These are phyloP conservation scores for Pinctada fucata DNA, from an alignment of 2,888 invertebrate species.

Conservation along the genomic window DNA sequence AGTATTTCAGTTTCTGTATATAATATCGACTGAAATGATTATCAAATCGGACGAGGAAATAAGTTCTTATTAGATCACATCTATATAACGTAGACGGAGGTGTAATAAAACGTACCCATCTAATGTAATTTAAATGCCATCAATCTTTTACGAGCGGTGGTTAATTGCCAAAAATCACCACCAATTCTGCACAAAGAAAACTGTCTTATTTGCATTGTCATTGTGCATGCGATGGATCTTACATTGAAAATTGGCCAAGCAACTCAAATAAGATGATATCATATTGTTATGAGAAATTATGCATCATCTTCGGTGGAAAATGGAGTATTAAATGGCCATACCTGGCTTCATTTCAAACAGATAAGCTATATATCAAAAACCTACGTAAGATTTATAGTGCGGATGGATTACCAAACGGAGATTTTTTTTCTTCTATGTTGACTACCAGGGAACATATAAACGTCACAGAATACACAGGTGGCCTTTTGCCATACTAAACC, in stretches of 20 bases:
- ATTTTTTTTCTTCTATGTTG: no score
- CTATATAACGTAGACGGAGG: no score
- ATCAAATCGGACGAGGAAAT: no score
- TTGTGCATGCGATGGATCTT: background rate
- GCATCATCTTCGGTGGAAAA: background rate
- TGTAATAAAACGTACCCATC: no score
- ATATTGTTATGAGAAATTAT: background rate
- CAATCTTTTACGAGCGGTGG: background rate
- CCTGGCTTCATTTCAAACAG: background rate
- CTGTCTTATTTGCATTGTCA: slow-evolving; percentile 21
- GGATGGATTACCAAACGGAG: background rate
- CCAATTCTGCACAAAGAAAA: background rate
- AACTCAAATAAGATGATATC: slow-evolving; percentile 4
- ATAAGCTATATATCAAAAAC: background rate
- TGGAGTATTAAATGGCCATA: background rate
- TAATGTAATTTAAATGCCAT: background rate
- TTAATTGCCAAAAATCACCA: background rate
- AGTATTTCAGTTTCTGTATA: no score
- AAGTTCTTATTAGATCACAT: no score
- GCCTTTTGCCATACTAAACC: no score
- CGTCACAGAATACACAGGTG: no score
- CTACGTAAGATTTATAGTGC: background rate
- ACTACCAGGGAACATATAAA: no score
- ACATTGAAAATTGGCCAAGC: slow-evolving; percentile 11
- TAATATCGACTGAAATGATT: no score